A percentile compares a stretch with the other conserved stretches of the same genome.
Evolutionary conservation across 2,888 invertebrate species (phyloP).

Genomic region (Dryobotodes eremita): DNA sequence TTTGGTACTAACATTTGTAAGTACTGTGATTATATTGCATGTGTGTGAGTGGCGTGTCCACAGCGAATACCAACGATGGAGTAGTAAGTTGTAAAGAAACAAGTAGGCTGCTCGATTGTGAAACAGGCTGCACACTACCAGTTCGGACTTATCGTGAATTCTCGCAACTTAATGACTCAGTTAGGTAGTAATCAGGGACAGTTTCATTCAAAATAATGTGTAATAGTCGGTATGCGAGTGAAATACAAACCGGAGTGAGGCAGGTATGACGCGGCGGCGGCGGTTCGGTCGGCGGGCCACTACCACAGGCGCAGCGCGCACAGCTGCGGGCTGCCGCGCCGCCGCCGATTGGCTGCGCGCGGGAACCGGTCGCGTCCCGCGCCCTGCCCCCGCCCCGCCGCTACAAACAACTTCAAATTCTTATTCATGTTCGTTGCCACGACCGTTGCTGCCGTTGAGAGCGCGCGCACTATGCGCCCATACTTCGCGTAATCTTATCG

Average conservation of each 20-base stretch:
- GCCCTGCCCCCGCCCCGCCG: conserved; percentile 71
- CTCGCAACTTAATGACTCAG: conserved; percentile 79
- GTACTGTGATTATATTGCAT: conserved; percentile 42
- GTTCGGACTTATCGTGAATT: conserved; percentile 69
- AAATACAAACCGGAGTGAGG: conserved; percentile 80
- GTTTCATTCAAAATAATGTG: conserved; percentile 85
- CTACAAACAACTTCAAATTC: conserved; percentile 89
- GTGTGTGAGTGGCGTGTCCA: conserved; percentile 61
- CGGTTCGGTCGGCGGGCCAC: conserved; percentile 55
- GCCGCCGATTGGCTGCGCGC: conserved; percentile 83
- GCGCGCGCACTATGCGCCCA: conserved; percentile 81
- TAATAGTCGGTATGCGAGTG: conserved; percentile 81
- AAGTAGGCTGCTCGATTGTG: conserved; percentile 56
- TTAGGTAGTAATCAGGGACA: conserved; percentile 76
- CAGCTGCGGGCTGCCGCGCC: conserved; percentile 87
- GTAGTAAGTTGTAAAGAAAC: conserved; percentile 64
- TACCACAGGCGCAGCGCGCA: conserved; percentile 80
- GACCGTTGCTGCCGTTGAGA: conserved; percentile 88
- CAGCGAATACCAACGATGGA: conserved; percentile 69
- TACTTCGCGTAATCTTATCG: conserved; percentile 90
- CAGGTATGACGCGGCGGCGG: conserved; percentile 84
- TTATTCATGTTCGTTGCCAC: conserved; percentile 88
- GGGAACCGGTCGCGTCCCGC: conserved; percentile 85
- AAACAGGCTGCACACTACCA: conserved; percentile 62
- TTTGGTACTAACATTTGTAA: conserved; percentile 38